Conservation (phyloP, 2,888 invertebrate genomes). For the Caradrina clavipalpis region DNA sequence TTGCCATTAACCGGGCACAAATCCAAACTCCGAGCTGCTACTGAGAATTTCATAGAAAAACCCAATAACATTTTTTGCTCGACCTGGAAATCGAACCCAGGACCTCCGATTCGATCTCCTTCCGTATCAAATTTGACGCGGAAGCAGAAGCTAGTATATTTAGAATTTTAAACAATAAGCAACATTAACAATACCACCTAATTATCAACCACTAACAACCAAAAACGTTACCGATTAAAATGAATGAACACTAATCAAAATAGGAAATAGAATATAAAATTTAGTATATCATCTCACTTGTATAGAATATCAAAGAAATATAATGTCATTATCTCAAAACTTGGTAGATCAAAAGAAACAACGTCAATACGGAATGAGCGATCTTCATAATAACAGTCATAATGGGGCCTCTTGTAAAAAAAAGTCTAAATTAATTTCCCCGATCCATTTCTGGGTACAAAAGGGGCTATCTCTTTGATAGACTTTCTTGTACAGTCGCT, state of each 20-base stretch:
- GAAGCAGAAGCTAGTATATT: no score
- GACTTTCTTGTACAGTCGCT: conserved; percentile 73
- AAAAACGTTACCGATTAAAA: conserved; percentile 45
- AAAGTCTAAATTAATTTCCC: conserved; percentile 88
- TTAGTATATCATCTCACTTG: conserved; percentile 68
- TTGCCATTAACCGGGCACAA: no score
- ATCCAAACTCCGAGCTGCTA: no score
- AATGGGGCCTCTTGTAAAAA: conserved; percentile 68
- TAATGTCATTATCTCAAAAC: conserved; percentile 84
- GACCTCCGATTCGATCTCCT: no score
- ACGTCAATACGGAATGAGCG: conserved; percentile 80
- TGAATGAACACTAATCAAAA: conserved; percentile 58
- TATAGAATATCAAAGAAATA: conserved; percentile 84
- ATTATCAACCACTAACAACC: not conserved
- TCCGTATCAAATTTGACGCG: no score
- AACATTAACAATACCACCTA: conserved; percentile 22
- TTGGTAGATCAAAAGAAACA: conserved; percentile 77
- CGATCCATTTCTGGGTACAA: conserved; percentile 82
- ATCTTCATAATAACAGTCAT: conserved; percentile 69
- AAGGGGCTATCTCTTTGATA: conserved; percentile 84
- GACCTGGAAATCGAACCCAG: no score
- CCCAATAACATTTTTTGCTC: no score
- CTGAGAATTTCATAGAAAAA: no score
- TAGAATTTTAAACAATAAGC: no score
- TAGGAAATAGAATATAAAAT: conserved; percentile 67